These are phyloP conservation scores for Lutjanus campechanus DNA, from an alignment of 2,797 vertebrate species.

Conservation along the genomic window DNA sequence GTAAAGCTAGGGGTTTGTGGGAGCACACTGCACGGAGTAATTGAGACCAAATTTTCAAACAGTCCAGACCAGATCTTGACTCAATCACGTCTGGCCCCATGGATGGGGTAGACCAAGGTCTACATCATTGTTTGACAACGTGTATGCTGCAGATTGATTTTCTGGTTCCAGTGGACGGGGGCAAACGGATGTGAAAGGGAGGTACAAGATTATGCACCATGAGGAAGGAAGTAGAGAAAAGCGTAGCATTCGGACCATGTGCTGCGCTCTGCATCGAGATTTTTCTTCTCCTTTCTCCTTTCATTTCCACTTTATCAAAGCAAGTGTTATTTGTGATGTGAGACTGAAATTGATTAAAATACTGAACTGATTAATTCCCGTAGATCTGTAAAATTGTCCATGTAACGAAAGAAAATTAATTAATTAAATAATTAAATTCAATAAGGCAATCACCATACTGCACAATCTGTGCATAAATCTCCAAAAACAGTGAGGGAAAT, in stretches of 20 bases:
- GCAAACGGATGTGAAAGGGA: conserved; percentile 66
- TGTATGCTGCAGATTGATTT: conserved; percentile 72
- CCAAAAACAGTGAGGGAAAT: conserved; percentile 21
- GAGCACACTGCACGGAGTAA: conserved; percentile 66
- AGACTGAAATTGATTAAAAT: neutral
- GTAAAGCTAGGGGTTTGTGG: conserved; percentile 51
- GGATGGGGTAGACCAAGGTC: conserved; percentile 66
- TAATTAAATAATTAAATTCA: neutral
- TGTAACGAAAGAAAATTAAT: neutral
- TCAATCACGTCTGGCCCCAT: conserved; percentile 73
- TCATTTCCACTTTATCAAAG: conserved; percentile 4
- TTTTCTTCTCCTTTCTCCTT: conserved; percentile 27
- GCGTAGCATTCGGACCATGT: conserved; percentile 64
- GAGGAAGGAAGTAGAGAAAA: conserved; percentile 61
- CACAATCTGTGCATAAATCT: conserved; percentile 10
- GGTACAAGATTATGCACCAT: conserved; percentile 45
- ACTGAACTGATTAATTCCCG: neutral
- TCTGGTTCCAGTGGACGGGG: conserved; percentile 61
- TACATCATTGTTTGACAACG: conserved; percentile 76
- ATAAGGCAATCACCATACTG: neutral
- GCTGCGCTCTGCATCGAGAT: conserved; percentile 10
- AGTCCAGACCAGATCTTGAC: conserved; percentile 76
- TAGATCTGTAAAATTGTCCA: conserved; percentile 5
- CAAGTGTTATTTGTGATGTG: neutral
- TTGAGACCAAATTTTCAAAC: conserved; percentile 80